A percentile compares a stretch with the other conserved stretches of the same genome.
Evolutionary conservation across 2,797 vertebrate species (phyloP).

Genomic region (Myotis vivesi): DNA sequence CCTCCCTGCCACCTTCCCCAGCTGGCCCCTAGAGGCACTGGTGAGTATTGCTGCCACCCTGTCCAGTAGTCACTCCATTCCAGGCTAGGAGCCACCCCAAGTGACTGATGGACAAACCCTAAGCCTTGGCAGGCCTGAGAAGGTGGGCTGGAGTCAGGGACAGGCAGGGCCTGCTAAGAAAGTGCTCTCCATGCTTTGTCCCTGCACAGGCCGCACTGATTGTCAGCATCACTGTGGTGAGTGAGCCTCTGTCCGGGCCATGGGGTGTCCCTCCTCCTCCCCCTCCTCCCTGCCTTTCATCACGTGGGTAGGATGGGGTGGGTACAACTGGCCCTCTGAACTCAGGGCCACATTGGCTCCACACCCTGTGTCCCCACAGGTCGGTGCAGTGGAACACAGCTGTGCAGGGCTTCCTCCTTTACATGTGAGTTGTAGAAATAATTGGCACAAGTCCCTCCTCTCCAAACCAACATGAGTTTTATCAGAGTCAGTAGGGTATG

Average conservation of each 20-base stretch:
- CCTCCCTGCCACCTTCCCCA: no score
- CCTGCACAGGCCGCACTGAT: constrained; percentile 61
- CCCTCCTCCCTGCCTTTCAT: neutral
- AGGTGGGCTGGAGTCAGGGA: neutral
- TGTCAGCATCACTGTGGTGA: constrained; percentile 79
- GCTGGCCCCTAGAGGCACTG: neutral
- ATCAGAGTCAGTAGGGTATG: neutral
- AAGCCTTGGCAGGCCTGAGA: neutral
- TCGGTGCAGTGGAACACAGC: constrained; percentile 65
- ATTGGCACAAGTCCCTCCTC: constrained; percentile 57
- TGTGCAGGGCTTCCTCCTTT: constrained; percentile 63
- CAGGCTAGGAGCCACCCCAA: neutral
- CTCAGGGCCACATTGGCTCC: neutral
- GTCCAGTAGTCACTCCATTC: no score
- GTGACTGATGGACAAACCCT: neutral
- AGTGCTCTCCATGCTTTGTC: neutral
- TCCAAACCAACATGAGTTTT: neutral
- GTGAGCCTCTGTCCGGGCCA: neutral
- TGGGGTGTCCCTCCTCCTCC: neutral
- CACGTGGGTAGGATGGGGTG: neutral
- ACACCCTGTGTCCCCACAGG: neutral
- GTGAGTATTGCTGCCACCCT: neutral
- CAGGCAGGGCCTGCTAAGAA: neutral
- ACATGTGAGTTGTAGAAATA: constrained; percentile 77
- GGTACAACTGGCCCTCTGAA: neutral